These are phyloP conservation scores for Chloroceryle inda DNA, from an alignment of 2,797 vertebrate genomes.

Conservation along the genomic window DNA sequence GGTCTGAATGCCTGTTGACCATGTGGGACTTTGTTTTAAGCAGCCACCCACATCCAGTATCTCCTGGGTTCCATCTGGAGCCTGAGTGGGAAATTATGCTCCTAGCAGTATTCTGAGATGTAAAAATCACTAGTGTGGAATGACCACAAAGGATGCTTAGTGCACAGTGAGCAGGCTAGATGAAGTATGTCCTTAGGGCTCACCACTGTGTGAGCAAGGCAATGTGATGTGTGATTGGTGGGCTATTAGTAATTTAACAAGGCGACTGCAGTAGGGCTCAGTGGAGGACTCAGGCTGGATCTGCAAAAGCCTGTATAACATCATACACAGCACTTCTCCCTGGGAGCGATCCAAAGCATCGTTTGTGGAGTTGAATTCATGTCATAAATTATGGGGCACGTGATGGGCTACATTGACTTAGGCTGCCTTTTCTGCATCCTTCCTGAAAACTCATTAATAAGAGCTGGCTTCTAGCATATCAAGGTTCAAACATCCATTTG, in stretches of 20 bases:
- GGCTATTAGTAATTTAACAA: slow-evolving; percentile 55
- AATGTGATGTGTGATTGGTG: slow-evolving; percentile 48
- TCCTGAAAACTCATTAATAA: slow-evolving; percentile 41
- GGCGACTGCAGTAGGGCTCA: slow-evolving; percentile 24
- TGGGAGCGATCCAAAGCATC: slow-evolving; percentile 37
- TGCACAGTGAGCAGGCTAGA: slow-evolving; percentile 10
- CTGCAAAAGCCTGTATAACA: background rate
- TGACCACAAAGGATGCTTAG: slow-evolving; percentile 38
- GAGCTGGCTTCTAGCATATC: slow-evolving; percentile 25
- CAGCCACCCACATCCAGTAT: background rate
- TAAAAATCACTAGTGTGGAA: slow-evolving; percentile 66
- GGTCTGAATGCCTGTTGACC: slow-evolving; percentile 7
- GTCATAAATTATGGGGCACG: background rate
- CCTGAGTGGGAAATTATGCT: slow-evolving; percentile 66
- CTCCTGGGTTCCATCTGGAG: slow-evolving; percentile 64
- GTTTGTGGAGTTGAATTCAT: slow-evolving; percentile 7
- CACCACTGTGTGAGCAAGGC: background rate
- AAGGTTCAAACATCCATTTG: slow-evolving; percentile 14
- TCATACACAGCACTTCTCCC: slow-evolving; percentile 19
- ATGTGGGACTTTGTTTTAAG: slow-evolving; percentile 29
- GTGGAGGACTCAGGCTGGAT: background rate
- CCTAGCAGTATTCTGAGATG: slow-evolving; percentile 63
- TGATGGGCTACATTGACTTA: background rate
- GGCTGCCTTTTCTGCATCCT: slow-evolving; percentile 31
- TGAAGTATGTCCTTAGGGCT: slow-evolving; percentile 60